Base-by-base conservation (phyloP, 2,888 invertebrate species). In the Oxytorus armatus region DNA sequence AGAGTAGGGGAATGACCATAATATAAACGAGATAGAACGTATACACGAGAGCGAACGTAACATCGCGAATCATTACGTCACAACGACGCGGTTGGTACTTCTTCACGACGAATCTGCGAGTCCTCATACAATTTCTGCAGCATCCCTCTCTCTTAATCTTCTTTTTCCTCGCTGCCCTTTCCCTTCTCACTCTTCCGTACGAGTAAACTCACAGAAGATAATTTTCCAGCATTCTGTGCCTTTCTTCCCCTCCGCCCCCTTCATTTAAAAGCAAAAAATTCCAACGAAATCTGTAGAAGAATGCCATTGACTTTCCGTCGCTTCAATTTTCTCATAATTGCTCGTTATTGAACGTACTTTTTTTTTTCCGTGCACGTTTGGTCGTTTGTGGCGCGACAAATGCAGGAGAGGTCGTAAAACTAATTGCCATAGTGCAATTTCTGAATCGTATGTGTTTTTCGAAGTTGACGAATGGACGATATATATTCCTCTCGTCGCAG, bases 21-120 rank as follows among this genome's bases (percentile, higher is more conserved):
- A 49, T 33, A 14, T 33, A 59, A 11, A 7, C 33, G 25, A 29
- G n/a, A 36, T 44, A 70, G 78, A 73, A 76, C 33, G 61, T n/a
- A n/a, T 66, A 51, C 59, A 33, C 77, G 85, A 47, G 61, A 79
- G 63, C 77, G 82, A 82, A 86, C 81, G 86, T 86, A 85, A 85
- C 86, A 79, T 76, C 65, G 69, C 72, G 70, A 49, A 70, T 36
- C 53, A 83, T 86, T 85, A 86, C 86, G 83, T 86, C 86, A 86
- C 81, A 49, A 33, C 36, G 65, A 70, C n/a, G n/a, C n/a, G n/a
- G n/a, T n/a, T 42, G 53, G 16, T 57, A 23, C 69, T 70, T 79
- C 16, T 73, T 61, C 63, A 14, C 53, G 69, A 59, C n/a, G 65
- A 36, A 65, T 59, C 75, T 25, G 70, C 49, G 75, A 70, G 42